These are phyloP conservation scores for Natator depressus DNA, from an alignment of 2,113 vertebrate species.

Conservation along the genomic window DNA sequence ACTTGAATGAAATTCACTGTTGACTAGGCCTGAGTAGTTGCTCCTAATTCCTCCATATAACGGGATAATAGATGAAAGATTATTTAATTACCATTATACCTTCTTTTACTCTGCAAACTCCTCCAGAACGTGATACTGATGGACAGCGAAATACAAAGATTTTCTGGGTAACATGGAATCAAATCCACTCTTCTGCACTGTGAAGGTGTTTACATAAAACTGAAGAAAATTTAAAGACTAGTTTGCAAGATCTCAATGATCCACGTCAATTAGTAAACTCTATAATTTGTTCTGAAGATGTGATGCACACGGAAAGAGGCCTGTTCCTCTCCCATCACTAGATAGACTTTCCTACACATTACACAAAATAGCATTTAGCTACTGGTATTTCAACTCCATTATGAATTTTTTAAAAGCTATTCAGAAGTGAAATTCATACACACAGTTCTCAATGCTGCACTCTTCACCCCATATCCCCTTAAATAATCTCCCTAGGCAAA, in stretches of 20 bases:
- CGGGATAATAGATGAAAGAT: accelerated
- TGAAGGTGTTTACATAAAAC: background rate
- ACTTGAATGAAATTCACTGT: accelerated
- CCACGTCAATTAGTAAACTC: background rate
- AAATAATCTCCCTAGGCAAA: conserved; percentile 56
- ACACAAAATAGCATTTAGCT: conserved; percentile 55
- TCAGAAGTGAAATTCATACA: conserved; percentile 70
- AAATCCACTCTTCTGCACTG: accelerated
- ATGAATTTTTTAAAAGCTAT: conserved; percentile 61
- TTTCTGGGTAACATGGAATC: background rate
- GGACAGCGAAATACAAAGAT: background rate
- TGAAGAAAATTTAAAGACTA: background rate
- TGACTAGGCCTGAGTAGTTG: accelerated
- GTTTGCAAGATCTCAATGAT: background rate
- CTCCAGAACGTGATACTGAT: accelerated
- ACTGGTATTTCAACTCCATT: conserved; percentile 59
- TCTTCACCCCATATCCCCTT: conserved; percentile 63
- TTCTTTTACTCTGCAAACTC: background rate
- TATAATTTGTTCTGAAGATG: background rate
- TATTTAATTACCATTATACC: background rate
- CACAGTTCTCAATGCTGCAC: conserved; percentile 41
- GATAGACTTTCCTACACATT: conserved; percentile 29
- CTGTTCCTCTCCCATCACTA: background rate
- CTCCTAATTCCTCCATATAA: background rate
- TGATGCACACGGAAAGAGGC: background rate